Percentiles rank a stretch among this genome's conserved stretches.
phyloP scores from a whole-genome alignment of 2,797 vertebrate species.

The Haliaeetus vocifer region DNA sequence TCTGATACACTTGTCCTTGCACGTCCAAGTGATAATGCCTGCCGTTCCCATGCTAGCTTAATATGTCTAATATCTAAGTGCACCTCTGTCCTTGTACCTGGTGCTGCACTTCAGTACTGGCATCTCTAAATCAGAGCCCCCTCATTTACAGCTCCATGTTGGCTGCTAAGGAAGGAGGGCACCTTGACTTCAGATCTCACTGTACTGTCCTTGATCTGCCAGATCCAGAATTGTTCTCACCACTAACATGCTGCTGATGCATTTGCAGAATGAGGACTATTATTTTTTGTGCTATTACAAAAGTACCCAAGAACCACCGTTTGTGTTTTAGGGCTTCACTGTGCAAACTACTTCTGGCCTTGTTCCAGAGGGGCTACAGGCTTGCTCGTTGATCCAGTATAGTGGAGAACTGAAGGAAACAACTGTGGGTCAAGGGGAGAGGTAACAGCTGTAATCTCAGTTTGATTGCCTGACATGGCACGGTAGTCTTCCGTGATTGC shows the following conservation, averaged over 20 bases:
- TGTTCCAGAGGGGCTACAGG: neutral
- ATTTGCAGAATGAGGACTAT: neutral
- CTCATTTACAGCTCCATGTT: neutral
- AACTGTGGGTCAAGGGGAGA: neutral
- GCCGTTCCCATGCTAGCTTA: neutral
- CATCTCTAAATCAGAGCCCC: neutral
- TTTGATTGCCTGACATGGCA: neutral
- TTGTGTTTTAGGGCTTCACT: neutral
- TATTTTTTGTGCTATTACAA: neutral
- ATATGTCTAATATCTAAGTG: neutral
- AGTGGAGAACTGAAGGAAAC: neutral
- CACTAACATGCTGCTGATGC: neutral
- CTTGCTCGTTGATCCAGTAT: neutral
- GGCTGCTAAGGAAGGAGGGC: neutral
- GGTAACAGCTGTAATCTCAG: neutral
- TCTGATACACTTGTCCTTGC: accelerated
- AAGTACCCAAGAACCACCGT: neutral
- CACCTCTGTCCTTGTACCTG: neutral
- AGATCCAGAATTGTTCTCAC: neutral
- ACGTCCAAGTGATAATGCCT: neutral
- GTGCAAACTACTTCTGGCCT: neutral
- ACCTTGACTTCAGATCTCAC: conserved; percentile 31
- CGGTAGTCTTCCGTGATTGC: accelerated
- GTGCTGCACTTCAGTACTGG: neutral
- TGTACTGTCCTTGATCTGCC: neutral